phyloP scores from a whole-genome alignment of 2,113 vertebrate genomes.

The Origma solitaria region DNA sequence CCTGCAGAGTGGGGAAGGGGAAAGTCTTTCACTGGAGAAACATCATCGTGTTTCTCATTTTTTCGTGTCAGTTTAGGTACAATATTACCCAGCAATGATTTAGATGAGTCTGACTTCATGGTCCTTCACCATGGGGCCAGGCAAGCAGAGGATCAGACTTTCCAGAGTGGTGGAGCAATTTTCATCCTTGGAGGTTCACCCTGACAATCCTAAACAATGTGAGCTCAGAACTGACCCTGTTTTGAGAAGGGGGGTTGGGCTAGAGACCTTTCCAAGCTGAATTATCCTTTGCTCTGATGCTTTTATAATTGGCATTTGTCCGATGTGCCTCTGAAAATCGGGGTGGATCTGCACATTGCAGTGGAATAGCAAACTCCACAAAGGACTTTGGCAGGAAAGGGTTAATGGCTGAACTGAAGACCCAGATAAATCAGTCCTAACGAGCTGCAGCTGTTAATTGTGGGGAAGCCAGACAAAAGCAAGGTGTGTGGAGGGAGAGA shows the following conservation, averaged over 20 bases:
- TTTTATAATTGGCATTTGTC: background rate
- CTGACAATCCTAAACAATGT: background rate
- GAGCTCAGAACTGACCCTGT: background rate
- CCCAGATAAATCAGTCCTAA: background rate
- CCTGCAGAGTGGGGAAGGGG: background rate
- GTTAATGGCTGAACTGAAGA: background rate
- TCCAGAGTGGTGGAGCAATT: background rate
- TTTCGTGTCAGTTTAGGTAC: background rate
- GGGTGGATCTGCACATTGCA: background rate
- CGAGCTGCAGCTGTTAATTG: background rate
- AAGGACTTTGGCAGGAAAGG: background rate
- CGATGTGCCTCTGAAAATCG: background rate
- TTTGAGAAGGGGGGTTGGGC: background rate
- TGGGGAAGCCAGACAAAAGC: background rate
- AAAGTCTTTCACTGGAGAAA: background rate
- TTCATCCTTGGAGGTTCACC: background rate
- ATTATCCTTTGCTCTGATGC: background rate
- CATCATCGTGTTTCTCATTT: too few relatives aligned
- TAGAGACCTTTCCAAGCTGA: background rate
- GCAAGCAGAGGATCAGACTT: background rate
- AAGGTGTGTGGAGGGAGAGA: fast-evolving
- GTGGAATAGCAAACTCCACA: background rate
- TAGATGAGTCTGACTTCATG: background rate
- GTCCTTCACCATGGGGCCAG: background rate
- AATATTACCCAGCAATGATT: background rate